phyloP scores from a whole-genome alignment of 2,888 invertebrate species.

The Allacma fusca region DNA sequence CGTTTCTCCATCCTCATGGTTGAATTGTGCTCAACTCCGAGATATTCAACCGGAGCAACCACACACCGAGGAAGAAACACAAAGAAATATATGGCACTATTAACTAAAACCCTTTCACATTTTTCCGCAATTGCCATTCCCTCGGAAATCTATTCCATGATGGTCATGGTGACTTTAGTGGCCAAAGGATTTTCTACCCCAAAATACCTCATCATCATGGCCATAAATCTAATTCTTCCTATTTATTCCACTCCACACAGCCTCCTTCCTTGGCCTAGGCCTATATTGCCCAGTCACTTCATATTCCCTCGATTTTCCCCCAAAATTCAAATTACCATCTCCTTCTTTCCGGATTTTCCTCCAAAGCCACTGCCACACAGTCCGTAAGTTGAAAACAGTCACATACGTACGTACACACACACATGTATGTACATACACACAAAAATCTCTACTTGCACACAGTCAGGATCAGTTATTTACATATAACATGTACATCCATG shows the following conservation, averaged over 20 bases:
- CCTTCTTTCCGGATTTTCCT: constrained; percentile 21
- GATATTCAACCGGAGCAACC: constrained; percentile 10
- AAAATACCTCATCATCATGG: constrained; percentile 58
- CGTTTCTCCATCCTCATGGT: constrained; percentile 9
- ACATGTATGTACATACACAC: too few relatives aligned
- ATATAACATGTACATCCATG: too few relatives aligned
- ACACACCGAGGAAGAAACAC: constrained; percentile 22
- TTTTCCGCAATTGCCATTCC: constrained; percentile 51
- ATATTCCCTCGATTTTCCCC: constrained; percentile 43
- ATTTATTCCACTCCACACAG: constrained; percentile 38
- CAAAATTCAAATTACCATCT: constrained; percentile 45
- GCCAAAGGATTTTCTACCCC: constrained; percentile 51
- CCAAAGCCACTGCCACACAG: background rate
- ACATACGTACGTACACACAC: too few relatives aligned
- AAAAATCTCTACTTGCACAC: too few relatives aligned
- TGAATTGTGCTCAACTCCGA: background rate
- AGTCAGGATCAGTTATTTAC: too few relatives aligned
- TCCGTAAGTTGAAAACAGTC: too few relatives aligned
- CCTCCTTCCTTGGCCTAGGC: too few relatives aligned
- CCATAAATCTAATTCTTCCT: constrained; percentile 53
- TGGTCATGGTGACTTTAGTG: constrained; percentile 33
- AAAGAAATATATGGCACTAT: constrained; percentile 57
- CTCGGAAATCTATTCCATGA: constrained; percentile 36
- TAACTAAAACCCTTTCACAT: constrained; percentile 60
- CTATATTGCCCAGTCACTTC: constrained; percentile 16